Conservation (phyloP, 2,797 vertebrate genomes). For the Lutra lutra region DNA sequence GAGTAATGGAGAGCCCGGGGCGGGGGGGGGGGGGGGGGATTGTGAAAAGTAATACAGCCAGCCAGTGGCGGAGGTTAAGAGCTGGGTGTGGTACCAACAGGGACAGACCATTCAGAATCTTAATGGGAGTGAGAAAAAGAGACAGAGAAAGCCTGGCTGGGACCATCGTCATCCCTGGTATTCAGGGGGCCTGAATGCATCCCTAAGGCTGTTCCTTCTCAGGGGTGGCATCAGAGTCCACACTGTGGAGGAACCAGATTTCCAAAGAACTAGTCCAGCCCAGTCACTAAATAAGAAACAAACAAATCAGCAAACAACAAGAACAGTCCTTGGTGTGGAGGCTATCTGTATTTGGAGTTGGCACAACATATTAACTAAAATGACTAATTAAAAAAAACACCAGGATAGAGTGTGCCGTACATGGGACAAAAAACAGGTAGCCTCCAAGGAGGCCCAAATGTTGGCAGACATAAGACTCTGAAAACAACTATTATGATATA, state of each 20-base stretch:
- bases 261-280: neutral
- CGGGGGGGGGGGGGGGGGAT: neutral
- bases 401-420: neutral
- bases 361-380: neutral
- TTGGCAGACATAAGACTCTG: neutral
- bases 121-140: neutral
- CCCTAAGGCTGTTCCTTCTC: neutral
- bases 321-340: too few species aligned
- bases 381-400: neutral
- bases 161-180: too few species aligned
- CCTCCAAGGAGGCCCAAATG: neutral
- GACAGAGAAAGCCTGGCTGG: neutral
- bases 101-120: neutral
- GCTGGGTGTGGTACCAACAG: neutral
- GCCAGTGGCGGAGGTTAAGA: neutral
- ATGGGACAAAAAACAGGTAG: neutral
- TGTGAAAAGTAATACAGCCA: neutral
- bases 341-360: neutral
- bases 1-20: neutral
- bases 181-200: rapidly evolving
- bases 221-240: neutral
- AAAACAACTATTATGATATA: neutral
- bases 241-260: too few species aligned
- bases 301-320: neutral
- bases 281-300: neutral